A percentile compares a stretch with the other conserved stretches of the same genome.
These are phyloP conservation scores for Plestiodon gilberti DNA, from an alignment of 2,113 vertebrate species.

Conservation along the genomic window DNA sequence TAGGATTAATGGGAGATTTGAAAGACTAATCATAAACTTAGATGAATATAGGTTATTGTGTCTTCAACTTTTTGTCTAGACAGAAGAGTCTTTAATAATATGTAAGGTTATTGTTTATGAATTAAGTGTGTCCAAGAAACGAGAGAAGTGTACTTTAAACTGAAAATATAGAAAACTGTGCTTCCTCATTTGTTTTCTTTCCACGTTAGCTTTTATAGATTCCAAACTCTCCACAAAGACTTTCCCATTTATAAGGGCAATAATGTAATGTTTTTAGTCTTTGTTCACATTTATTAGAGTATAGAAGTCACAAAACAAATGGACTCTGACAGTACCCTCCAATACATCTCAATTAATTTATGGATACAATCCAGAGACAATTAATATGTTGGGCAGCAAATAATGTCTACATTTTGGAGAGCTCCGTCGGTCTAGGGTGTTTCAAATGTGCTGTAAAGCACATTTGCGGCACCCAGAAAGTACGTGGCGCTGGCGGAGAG, in stretches of 20 bases:
- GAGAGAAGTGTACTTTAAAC: constrained; percentile 50
- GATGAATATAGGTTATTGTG: constrained; percentile 58
- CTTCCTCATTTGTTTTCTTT: constrained; percentile 59
- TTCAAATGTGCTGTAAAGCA: no score
- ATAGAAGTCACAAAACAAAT: constrained; percentile 33
- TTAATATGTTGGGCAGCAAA: no score
- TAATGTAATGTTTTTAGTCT: constrained; percentile 46
- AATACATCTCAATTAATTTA: constrained; percentile 7
- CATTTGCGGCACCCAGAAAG: no score
- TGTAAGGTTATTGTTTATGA: constrained; percentile 62
- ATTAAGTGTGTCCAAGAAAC: constrained; percentile 61
- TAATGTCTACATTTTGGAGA: no score
- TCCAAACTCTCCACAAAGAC: constrained; percentile 41
- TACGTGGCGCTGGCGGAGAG: no score
- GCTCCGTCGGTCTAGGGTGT: no score
- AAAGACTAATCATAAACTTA: constrained; percentile 65
- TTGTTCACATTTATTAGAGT: constrained; percentile 42
- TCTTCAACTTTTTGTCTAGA: constrained; percentile 49
- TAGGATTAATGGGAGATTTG: constrained; percentile 62
- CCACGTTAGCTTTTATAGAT: constrained; percentile 41
- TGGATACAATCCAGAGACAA: constrained; percentile 18
- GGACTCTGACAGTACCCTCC: neutral
- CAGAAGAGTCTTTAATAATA: constrained; percentile 50
- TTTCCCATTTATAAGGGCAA: constrained; percentile 47
- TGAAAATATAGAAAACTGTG: constrained; percentile 41